These are phyloP conservation scores for Lepidocolaptes lacrymiger DNA, from an alignment of 2,797 vertebrate genomes.

Conservation along the genomic window DNA sequence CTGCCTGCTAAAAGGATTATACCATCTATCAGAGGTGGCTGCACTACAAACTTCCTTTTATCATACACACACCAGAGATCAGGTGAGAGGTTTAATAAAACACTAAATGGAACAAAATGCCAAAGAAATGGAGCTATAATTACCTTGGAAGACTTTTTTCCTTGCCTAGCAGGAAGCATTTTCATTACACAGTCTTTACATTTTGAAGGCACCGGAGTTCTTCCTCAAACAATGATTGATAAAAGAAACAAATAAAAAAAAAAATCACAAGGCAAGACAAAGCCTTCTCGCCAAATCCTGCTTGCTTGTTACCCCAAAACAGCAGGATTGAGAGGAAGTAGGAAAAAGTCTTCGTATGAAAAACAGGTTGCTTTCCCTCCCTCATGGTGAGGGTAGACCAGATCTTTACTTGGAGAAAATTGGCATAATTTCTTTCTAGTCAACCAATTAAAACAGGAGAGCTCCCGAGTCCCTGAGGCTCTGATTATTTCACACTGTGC, in stretches of 20 bases:
- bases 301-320: not conserved
- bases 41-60: constrained; percentile 32
- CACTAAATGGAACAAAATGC: constrained; percentile 48
- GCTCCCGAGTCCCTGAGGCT: constrained; percentile 10
- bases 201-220: not conserved
- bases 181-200: not conserved
- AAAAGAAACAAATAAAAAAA: not conserved
- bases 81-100: constrained; percentile 56
- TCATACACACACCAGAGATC: constrained; percentile 44
- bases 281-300: not conserved
- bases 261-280: not conserved
- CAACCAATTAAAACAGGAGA: constrained; percentile 27
- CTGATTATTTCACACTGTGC: constrained; percentile 30
- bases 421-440: constrained; percentile 29
- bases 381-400: not conserved
- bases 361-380: not conserved
- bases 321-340: not conserved
- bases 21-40: constrained; percentile 36
- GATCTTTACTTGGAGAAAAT: constrained; percentile 2
- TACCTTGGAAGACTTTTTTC: not conserved
- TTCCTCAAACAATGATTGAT: not conserved
- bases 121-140: not conserved
- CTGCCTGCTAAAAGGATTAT: constrained; percentile 47
- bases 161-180: constrained; percentile 19
- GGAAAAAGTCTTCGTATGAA: not conserved